Conservation (phyloP, 2,888 invertebrate genomes). For the Machimus rusticus region DNA sequence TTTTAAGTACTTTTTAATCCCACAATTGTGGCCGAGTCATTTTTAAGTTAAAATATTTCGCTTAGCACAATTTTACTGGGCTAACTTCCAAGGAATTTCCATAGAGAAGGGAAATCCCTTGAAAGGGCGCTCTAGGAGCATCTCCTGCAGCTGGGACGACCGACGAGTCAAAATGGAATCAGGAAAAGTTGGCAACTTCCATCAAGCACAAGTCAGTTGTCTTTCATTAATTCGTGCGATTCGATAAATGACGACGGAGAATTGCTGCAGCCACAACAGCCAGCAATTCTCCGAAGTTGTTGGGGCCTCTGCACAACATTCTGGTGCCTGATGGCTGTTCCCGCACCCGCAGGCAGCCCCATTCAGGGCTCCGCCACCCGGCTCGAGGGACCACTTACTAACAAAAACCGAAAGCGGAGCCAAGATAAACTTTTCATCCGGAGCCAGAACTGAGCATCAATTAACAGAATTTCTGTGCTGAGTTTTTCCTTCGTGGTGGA, state of each 20-base stretch:
- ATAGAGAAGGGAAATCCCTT: background rate
- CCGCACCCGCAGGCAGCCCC: background rate
- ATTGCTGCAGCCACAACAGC: slow-evolving; percentile 6
- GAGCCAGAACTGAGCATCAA: slow-evolving; percentile 35
- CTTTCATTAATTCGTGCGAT: background rate
- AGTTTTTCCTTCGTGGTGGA: slow-evolving; percentile 20
- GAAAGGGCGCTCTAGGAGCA: background rate
- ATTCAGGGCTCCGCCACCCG: background rate
- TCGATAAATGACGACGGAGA: slow-evolving; percentile 4
- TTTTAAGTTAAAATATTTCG: slow-evolving; percentile 1
- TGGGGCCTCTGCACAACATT: background rate
- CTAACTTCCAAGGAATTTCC: background rate
- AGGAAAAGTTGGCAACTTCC: slow-evolving; percentile 6
- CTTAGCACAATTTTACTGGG: background rate
- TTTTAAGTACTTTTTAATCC: background rate
- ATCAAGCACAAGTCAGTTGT: slow-evolving; percentile 24
- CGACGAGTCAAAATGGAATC: background rate
- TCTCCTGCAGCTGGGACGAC: background rate
- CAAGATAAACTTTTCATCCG: slow-evolving; percentile 38
- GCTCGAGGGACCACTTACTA: slow-evolving; percentile 5
- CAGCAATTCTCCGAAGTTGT: background rate
- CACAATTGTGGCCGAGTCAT: background rate
- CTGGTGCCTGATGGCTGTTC: background rate
- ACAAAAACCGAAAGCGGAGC: slow-evolving; percentile 30
- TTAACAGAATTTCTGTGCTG: slow-evolving; percentile 34